Base-by-base conservation (phyloP, 1,140 invertebrate genomes). In the Vanessa tameamea region DNA sequence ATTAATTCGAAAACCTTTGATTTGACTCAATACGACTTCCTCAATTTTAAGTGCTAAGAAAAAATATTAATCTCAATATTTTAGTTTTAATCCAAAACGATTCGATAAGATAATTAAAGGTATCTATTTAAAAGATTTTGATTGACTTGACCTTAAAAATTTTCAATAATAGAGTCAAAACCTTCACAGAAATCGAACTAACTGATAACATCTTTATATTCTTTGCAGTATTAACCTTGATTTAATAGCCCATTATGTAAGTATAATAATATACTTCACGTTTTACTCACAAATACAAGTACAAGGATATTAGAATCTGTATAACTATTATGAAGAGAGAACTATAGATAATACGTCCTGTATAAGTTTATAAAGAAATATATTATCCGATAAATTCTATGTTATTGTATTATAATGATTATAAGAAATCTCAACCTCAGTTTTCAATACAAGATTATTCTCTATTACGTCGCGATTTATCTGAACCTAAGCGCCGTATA, bases 171-270 rank as follows among this genome's bases (percentile, higher is more conserved):
- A 72, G 37, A 65, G n/a, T 14, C 37, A 72, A 72, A 72, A 72
- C 63, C 70, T 72, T 65, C 73, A 64, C n/a, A 61, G 68, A 66
- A 75, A 70, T 47, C 55, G 57, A 64, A 67, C 51, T 70, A 69
- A 13, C 47, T 66, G 73, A 75, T 75, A 75, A 20, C 66, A 75
- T 75, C 73, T 70, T 26, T 31, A 65, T 68, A 73, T 73, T 73
- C 67, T 70, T 59, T 75, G 63, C 68, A 65, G 13, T 64, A 63
- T 51, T 70, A 70, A 69, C 73, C 73, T 75, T 75, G 61, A 74
- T 74, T 74, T 74, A 69, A 74, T 74, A 59, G 72, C 50, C 72
- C 57, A 74, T 74, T 74, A 74, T 74, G 26, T 64, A 74, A 74
- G 31, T 57, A n/a, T 74, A 68, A 74, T 74, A 74, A 69, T 51